Conservation (phyloP, 2,113 vertebrate species). For the Chaetodon auriga region DNA sequence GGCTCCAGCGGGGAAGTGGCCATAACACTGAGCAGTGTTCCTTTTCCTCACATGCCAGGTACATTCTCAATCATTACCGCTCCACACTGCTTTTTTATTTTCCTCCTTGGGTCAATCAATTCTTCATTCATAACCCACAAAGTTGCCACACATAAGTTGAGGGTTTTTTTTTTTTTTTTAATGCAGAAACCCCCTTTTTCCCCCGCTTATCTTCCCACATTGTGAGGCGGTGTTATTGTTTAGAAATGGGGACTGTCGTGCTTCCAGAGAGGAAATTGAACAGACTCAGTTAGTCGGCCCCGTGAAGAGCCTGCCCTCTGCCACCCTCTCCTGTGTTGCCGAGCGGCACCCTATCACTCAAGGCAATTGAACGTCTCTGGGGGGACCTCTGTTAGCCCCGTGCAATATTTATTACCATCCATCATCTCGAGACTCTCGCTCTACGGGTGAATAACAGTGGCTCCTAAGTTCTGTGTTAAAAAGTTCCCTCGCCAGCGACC, state of each 20-base stretch:
- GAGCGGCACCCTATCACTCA: conserved; percentile 79
- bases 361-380: conserved; percentile 79
- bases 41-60: conserved; percentile 43
- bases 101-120: not conserved
- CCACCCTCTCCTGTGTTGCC: conserved; percentile 71
- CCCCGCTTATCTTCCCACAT: not conserved
- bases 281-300: conserved; percentile 66
- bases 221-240: conserved; percentile 46
- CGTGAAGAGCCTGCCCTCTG: conserved; percentile 70
- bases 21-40: conserved; percentile 47
- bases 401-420: conserved; percentile 83
- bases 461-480: conserved; percentile 79
- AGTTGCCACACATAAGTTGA: conserved; percentile 41
- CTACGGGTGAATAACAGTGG: conserved; percentile 71
- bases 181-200: not conserved
- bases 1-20: conserved; percentile 41
- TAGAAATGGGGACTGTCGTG: conserved; percentile 38
- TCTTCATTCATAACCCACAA: conserved; percentile 41
- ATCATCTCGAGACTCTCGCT: conserved; percentile 72
- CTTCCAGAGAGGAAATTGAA: conserved; percentile 71
- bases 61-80: conserved; percentile 30
- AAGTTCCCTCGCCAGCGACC: conserved; percentile 74
- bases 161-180: conserved; percentile 9
- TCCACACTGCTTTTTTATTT: conserved; percentile 1
- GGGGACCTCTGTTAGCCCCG: conserved; percentile 81